Base-by-base conservation (phyloP, 2,113 vertebrate genomes). In the Bubo blakistoni region DNA sequence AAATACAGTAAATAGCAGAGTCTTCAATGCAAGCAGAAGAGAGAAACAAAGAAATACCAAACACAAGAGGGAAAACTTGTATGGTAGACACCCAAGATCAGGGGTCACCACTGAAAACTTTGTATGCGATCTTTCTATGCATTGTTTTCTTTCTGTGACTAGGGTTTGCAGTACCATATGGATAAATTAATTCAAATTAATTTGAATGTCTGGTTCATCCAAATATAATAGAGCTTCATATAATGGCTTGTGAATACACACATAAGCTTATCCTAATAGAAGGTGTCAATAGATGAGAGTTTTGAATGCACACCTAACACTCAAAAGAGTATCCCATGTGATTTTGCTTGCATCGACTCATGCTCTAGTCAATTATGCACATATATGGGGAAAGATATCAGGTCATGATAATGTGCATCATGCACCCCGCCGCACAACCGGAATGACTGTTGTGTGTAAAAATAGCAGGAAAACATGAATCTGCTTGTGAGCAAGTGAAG, bases 381-480 rank as follows among this genome's bases (percentile, higher is more conserved):
- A 47, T 71, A 89, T 51, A 82, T 54, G 40, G 85, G 62, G 73
- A 82, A 73, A 70, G 81, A 85, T 85, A 52, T 81, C 81, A 81
- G 81, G 80, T 91, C 83, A 79, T 72, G 40, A 42, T 13, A 49
- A 34, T 3, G 13, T 79, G 95, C 73, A 94, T 94, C 91, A 92
- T 11, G 47, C 34, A 49, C 19, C 61, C 32, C 67, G 66, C 47
- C 3, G 1, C 88, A 78, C 80, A 72, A 36, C 65, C 12, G 7
- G 40, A 49, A 61, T 91, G 95, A 89, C 80, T 95, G 49, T 4
- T 79, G 44, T 54, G n/a, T 34, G 52, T 86, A 96, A 88, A 94
- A 96, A 95, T 91, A 93, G 91, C 86, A 89, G 88, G 94, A 96
- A 95, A 96, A 92, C 16, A 30, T 90, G 73, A 92, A 62, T 95